Conservation (phyloP, 2,797 vertebrate genomes). For the Hippoglossus hippoglossus region DNA sequence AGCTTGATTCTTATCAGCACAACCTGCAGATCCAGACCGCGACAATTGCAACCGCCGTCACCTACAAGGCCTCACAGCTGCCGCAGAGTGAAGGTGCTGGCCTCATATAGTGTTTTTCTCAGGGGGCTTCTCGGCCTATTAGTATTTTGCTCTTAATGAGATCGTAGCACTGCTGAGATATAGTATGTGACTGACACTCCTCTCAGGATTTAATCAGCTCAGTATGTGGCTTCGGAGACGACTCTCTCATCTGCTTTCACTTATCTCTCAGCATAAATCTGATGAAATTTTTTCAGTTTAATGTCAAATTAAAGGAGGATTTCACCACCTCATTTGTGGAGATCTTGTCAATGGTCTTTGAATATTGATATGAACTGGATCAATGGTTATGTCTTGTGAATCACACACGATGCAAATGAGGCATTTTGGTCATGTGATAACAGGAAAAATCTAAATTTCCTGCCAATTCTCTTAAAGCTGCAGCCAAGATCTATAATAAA, state of each 20-base stretch:
- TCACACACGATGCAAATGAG: background rate
- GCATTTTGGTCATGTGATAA: background rate
- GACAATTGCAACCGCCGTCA: conserved; percentile 47
- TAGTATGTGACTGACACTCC: conserved; percentile 17
- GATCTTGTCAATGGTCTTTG: background rate
- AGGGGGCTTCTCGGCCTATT: conserved; percentile 3
- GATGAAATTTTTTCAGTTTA: conserved; percentile 4
- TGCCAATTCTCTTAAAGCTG: background rate
- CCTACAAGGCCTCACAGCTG: conserved; percentile 11
- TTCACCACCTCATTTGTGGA: background rate
- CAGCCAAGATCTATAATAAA: conserved; percentile 13
- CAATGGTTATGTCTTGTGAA: conserved; percentile 1
- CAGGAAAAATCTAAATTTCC: background rate
- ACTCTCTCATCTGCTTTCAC: conserved; percentile 7
- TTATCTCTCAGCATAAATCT: conserved; percentile 22
- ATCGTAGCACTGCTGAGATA: conserved; percentile 18
- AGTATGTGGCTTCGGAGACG: conserved; percentile 12
- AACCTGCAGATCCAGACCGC: conserved; percentile 57
- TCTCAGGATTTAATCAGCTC: conserved; percentile 25
- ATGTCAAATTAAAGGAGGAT: conserved; percentile 2
- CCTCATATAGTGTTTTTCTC: conserved; percentile 20
- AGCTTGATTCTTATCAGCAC: conserved; percentile 70
- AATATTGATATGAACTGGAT: conserved; percentile 2
- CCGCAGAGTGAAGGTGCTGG: conserved; percentile 17
- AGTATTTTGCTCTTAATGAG: conserved; percentile 35